phyloP scores from a whole-genome alignment of 2,113 vertebrate genomes.

The Pelecanus crispus region DNA sequence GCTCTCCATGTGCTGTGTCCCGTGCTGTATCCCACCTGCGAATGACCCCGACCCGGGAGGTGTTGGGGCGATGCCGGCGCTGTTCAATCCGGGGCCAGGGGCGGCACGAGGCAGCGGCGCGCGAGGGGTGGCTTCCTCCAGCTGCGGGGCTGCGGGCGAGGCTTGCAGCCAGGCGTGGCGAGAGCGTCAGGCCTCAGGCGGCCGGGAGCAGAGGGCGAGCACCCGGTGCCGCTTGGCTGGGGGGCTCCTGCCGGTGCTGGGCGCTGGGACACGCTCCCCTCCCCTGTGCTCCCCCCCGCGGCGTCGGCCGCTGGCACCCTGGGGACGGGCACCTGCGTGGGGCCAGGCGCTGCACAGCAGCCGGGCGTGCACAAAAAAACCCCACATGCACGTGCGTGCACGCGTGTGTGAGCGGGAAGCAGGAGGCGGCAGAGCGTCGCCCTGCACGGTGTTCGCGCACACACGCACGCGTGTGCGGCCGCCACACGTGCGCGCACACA shows the following conservation, averaged over 20 bases:
- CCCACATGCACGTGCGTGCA: no score
- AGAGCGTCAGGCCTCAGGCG: background rate
- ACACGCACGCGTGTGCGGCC: rapidly evolving
- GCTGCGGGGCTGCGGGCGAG: background rate
- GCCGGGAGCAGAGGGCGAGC: rapidly evolving
- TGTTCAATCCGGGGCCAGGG: rapidly evolving
- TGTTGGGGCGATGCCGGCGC: rapidly evolving
- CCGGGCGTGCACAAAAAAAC: background rate
- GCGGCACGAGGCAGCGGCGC: background rate
- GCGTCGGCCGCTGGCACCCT: background rate
- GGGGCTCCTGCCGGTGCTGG: background rate
- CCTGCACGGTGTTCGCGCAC: rapidly evolving
- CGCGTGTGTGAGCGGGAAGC: background rate
- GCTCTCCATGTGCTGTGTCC: no score
- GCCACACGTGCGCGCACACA: background rate
- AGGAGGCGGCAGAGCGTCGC: background rate
- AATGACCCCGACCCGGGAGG: background rate
- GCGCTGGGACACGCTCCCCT: background rate
- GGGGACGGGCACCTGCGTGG: background rate
- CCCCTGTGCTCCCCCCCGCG: rapidly evolving
- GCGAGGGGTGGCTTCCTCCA: background rate
- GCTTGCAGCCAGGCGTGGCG: background rate
- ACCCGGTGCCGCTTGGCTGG: background rate
- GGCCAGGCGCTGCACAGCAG: rapidly evolving
- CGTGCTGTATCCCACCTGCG: rapidly evolving